Evolutionary conservation across 2,888 invertebrate genomes (phyloP).

Genomic region (Neoaliturus tenellus): DNA sequence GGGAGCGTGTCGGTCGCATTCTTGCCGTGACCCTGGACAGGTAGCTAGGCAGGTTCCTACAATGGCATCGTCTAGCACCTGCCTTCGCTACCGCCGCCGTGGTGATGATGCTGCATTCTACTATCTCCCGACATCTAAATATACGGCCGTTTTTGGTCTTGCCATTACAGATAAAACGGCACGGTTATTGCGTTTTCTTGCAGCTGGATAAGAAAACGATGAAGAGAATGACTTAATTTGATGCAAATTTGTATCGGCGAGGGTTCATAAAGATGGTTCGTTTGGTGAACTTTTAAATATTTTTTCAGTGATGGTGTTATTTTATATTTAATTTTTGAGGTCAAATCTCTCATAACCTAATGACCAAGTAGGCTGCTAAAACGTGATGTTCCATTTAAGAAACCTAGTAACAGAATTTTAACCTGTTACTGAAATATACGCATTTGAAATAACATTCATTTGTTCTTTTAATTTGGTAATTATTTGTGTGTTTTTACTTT

Average conservation of each 20-base stretch:
- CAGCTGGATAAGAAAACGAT: not conserved
- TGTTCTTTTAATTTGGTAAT: too few relatives aligned
- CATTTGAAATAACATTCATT: too few relatives aligned
- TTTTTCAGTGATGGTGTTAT: too few relatives aligned
- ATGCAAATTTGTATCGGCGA: not conserved
- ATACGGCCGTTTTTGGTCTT: not conserved
- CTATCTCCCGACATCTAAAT: slow-evolving; percentile 26
- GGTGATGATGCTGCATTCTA: not conserved
- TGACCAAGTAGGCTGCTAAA: too few relatives aligned
- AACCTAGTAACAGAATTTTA: too few relatives aligned
- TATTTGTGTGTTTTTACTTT: too few relatives aligned
- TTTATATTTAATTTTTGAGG: too few relatives aligned
- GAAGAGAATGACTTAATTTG: slow-evolving; percentile 11
- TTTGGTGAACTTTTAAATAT: too few relatives aligned
- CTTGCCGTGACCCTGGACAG: not conserved
- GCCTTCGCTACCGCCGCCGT: not conserved
- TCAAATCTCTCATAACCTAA: too few relatives aligned
- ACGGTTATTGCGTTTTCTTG: not conserved
- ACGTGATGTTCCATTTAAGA: too few relatives aligned
- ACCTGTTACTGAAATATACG: too few relatives aligned
- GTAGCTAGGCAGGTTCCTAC: not conserved
- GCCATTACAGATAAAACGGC: not conserved
- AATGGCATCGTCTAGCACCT: slow-evolving; percentile 18
- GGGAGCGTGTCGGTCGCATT: slow-evolving; percentile 33
- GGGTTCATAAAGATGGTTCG: too few relatives aligned